Conservation (phyloP, 2,113 vertebrate genomes). For the Oceanites oceanicus region DNA sequence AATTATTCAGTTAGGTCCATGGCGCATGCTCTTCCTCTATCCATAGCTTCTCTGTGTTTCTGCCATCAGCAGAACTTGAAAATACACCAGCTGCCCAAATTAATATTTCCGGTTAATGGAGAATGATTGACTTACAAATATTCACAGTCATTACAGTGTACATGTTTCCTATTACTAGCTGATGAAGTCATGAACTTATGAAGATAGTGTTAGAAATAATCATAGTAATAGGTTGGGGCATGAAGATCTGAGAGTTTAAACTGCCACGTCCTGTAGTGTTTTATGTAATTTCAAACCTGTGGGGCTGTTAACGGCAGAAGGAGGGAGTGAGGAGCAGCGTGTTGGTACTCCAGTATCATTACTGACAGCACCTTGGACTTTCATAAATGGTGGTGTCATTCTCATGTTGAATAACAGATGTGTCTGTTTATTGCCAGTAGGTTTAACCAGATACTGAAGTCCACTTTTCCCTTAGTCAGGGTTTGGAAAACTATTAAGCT, state of each 20-base stretch:
- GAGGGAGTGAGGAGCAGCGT: neutral
- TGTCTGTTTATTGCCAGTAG: neutral
- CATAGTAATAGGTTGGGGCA: too few species aligned
- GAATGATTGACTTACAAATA: too few species aligned
- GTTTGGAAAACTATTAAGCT: neutral
- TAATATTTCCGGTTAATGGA: too few species aligned
- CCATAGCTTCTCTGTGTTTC: neutral
- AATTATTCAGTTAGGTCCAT: neutral
- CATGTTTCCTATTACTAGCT: too few species aligned
- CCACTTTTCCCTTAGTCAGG: neutral
- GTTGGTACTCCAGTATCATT: neutral
- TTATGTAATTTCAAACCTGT: too few species aligned
- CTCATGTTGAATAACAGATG: neutral
- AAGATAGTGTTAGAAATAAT: too few species aligned
- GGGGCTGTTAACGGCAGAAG: neutral
- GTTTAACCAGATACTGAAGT: neutral
- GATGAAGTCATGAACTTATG: too few species aligned
- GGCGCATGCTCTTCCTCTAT: neutral
- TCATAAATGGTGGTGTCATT: neutral
- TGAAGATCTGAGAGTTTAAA: too few species aligned
- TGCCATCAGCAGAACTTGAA: neutral
- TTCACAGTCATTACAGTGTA: too few species aligned
- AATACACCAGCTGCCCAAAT: accelerated
- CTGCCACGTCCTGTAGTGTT: too few species aligned
- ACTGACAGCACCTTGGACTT: neutral